These are phyloP conservation scores for Lithophane ornitopus DNA, from an alignment of 2,888 invertebrate species.

Conservation along the genomic window DNA sequence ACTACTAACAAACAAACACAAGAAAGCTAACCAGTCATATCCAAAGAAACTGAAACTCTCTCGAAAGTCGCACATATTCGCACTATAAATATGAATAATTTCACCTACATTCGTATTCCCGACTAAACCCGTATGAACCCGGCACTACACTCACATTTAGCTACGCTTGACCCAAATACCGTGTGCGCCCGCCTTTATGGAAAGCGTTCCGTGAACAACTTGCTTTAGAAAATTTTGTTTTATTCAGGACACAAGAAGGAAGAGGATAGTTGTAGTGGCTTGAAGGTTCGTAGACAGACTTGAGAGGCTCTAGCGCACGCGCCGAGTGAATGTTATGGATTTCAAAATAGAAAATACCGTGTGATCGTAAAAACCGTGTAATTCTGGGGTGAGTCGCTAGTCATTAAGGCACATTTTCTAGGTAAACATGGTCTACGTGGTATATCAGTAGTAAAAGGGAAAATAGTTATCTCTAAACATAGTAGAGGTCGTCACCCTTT, in stretches of 20 bases:
- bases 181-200: conserved; percentile 46
- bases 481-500: background rate
- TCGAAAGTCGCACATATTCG: conserved; percentile 22
- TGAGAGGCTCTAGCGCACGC: too few relatives aligned
- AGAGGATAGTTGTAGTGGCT: background rate
- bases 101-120: conserved; percentile 32
- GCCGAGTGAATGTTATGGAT: too few relatives aligned
- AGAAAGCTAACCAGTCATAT: background rate
- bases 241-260: conserved; percentile 32
- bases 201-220: conserved; percentile 36
- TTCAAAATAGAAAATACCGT: too few relatives aligned
- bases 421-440: background rate
- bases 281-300: background rate
- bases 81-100: conserved; percentile 58
- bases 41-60: conserved; percentile 3
- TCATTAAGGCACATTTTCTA: background rate
- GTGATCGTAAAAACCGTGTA: too few relatives aligned
- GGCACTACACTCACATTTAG: conserved; percentile 54
- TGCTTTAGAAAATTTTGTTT: conserved; percentile 48
- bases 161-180: conserved; percentile 58
- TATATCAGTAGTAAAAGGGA: background rate
- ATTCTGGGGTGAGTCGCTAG: too few relatives aligned
- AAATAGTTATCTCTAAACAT: background rate
- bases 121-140: conserved; percentile 49
- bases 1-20: background rate